phyloP scores from a whole-genome alignment of 2,888 invertebrate species.

The Andrena chrysosceles region DNA sequence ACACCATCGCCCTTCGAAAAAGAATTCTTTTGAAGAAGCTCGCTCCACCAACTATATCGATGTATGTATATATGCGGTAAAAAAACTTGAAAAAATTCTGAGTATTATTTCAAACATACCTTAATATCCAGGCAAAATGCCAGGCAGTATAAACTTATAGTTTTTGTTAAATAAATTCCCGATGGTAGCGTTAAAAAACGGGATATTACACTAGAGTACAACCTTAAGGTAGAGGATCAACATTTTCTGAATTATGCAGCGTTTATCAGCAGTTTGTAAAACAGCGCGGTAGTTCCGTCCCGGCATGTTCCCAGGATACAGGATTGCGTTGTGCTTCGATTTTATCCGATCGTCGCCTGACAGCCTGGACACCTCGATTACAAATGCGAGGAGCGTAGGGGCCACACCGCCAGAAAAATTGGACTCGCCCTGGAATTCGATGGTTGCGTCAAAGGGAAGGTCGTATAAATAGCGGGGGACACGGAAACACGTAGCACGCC shows the following conservation, averaged over 20 bases:
- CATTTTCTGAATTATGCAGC: neutral
- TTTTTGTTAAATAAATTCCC: no score
- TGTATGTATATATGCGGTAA: no score
- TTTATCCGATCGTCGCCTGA: constrained; percentile 17
- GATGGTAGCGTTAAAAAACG: no score
- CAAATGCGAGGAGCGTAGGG: constrained; percentile 52
- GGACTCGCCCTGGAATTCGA: constrained; percentile 57
- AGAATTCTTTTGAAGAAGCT: no score
- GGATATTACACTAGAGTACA: no score
- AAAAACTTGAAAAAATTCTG: no score
- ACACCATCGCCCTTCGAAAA: no score
- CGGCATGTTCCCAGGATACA: neutral
- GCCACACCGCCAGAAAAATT: constrained; percentile 60
- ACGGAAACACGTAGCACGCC: constrained; percentile 25
- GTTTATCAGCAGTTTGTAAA: neutral
- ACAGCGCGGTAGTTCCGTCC: neutral
- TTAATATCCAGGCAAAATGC: no score
- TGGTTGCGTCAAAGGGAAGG: constrained; percentile 56
- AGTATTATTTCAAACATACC: no score
- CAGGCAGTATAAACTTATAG: no score
- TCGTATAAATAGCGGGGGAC: constrained; percentile 56
- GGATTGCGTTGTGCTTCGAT: constrained; percentile 5
- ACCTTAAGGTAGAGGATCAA: no score
- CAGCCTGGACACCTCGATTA: constrained; percentile 34
- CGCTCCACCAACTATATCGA: no score